Evolutionary conservation across 2,888 invertebrate genomes (phyloP).

Genomic region (Ligdia adustata): DNA sequence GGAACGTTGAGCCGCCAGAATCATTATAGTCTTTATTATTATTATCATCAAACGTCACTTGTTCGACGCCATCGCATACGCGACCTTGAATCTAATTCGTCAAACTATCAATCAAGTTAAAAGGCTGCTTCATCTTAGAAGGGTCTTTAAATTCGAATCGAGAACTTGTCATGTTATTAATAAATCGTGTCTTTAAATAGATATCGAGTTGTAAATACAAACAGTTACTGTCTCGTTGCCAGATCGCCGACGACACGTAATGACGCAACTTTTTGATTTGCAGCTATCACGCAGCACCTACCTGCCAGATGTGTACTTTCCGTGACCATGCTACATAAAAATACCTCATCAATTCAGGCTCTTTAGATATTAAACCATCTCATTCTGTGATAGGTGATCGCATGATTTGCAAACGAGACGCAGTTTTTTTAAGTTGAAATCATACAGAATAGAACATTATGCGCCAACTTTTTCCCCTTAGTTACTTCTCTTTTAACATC

Average conservation of each 20-base stretch:
- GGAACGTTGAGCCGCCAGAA: too few species aligned
- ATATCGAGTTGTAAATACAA: conserved; percentile 12
- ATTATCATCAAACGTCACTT: neutral
- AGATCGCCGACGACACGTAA: conserved; percentile 7
- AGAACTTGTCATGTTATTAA: neutral
- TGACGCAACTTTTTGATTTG: conserved; percentile 34
- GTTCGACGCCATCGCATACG: neutral
- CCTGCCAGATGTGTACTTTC: conserved; percentile 6
- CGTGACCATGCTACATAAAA: conserved; percentile 1
- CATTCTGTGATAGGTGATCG: too few species aligned
- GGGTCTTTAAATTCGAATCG: neutral
- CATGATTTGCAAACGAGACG: too few species aligned
- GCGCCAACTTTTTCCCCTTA: too few species aligned
- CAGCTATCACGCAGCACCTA: conserved; percentile 17
- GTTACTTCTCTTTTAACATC: too few species aligned
- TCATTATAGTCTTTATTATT: too few species aligned
- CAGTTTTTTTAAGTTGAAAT: too few species aligned
- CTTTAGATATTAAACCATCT: too few species aligned
- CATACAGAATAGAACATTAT: too few species aligned
- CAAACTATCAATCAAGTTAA: neutral
- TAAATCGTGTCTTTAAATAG: conserved; percentile 11
- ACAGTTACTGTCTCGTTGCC: conserved; percentile 16
- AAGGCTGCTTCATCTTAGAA: neutral
- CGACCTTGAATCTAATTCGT: conserved; percentile 5
- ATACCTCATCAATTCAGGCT: neutral